Evolutionary conservation across 2,113 vertebrate species (phyloP).

Genomic region (Elephas maximus): DNA sequence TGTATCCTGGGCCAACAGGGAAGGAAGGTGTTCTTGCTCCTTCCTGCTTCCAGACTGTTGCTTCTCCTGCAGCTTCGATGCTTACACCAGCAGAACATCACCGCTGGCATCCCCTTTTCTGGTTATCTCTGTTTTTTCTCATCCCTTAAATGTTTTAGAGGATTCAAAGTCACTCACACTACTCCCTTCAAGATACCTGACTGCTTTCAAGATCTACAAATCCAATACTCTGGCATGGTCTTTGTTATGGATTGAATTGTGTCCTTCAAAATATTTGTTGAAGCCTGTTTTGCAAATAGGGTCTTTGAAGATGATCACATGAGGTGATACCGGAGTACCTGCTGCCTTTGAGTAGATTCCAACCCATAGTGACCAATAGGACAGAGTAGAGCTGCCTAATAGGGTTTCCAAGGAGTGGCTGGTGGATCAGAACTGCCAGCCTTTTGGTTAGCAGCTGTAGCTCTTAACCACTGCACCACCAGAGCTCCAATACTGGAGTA

Average conservation of each 20-base stretch:
- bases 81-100: background rate
- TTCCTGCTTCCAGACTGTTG: background rate
- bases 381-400: no score
- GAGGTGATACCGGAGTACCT: background rate
- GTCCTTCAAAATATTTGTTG: background rate
- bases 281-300: background rate
- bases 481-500: no score
- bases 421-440: background rate
- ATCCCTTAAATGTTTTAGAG: background rate
- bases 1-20: background rate
- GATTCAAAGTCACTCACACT: no score
- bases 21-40: accelerated
- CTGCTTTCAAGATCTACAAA: background rate
- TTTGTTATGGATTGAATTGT: background rate
- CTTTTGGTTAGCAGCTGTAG: no score
- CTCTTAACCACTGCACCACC: no score
- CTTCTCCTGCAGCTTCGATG: background rate
- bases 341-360: no score
- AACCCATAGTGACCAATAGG: no score
- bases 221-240: background rate
- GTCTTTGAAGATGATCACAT: background rate
- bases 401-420: background rate
- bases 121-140: background rate
- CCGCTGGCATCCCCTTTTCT: background rate
- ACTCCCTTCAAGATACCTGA: background rate